Evolutionary conservation across 2,113 vertebrate genomes (phyloP), one percentile per base, ranked within the genome.

Genomic region (Xiphias gladius): DNA sequence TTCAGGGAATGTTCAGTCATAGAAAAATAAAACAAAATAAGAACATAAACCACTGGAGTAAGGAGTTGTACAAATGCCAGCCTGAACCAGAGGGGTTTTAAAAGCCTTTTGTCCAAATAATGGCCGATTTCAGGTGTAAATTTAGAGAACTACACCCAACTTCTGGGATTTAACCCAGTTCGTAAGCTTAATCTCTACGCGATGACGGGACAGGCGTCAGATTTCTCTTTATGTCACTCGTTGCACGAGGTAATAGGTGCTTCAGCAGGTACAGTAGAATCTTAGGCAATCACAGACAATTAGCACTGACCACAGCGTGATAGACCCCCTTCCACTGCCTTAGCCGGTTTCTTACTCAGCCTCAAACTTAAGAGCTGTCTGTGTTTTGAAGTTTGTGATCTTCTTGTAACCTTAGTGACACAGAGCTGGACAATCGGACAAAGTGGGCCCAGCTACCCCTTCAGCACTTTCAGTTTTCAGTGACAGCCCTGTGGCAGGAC

Each of bases 391-490:
- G 37, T 43, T 43, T 20, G 48, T 57, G 63, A 73, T 64, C 41
- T 62, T 66, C 58, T 37, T 50, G n/a, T 61, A 77, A 46, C 72
- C 39, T 77, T 2, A 24, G 37, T 61, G 46, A 70, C 73, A 76
- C 10, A 32, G 32, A 39, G 59, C 43, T 52, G 50, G 14, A 5
- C 12, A 24, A 70, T 68, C 32, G 66, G 63, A 76, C 24, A 59
- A 59, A 73, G 50, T 43, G 24, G 73, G 32, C 57, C 64, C 39
- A 32, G 67, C 79, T 78, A 48, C 63, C 37, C 13, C 13, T 22
- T 68, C 35, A 61, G 59, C 63, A 57, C 35, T 65, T 72, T 28
- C 41, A 24, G 54, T 57, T 76, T 70, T 59, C 41, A 64, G 48
- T 66, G 30, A 43, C 46, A 39, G 24, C 63, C 55, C 63, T 3